Evolutionary conservation across 2,797 vertebrate species (phyloP).

Genomic region (Micromesistius poutassou): DNA sequence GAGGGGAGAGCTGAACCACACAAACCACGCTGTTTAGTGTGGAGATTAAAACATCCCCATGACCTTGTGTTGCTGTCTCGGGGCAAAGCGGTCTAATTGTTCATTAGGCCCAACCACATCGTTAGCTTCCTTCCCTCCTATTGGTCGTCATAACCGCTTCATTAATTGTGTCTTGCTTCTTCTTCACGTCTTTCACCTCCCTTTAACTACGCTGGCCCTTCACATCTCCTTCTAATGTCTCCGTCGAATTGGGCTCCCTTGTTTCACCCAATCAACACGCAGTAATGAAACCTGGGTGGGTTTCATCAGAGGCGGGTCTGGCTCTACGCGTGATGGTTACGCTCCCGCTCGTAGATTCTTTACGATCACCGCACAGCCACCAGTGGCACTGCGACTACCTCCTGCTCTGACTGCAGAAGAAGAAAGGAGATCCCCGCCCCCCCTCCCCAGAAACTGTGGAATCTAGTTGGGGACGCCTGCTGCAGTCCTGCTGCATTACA

Average conservation of each 20-base stretch:
- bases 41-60: neutral
- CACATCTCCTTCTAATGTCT: no score
- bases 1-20: neutral
- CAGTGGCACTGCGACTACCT: no score
- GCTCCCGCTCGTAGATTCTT: no score
- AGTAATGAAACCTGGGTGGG: no score
- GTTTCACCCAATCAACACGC: neutral
- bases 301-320: slow-evolving; percentile 18
- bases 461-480: no score
- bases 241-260: no score
- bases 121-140: slow-evolving; percentile 3
- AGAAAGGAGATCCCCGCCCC: no score
- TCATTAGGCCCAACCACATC: slow-evolving; percentile 41
- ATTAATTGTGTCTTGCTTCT: neutral
- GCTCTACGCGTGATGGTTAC: slow-evolving; percentile 27
- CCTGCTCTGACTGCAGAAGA: no score
- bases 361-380: no score
- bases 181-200: neutral
- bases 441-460: no score
- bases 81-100: slow-evolving; percentile 20
- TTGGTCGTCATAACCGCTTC: neutral
- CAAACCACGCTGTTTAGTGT: slow-evolving; percentile 17
- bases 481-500: no score
- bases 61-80: slow-evolving; percentile 6
- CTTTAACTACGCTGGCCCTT: neutral